Base-by-base conservation (phyloP, 2,888 invertebrate genomes). In the Hypomecis atomaria region DNA sequence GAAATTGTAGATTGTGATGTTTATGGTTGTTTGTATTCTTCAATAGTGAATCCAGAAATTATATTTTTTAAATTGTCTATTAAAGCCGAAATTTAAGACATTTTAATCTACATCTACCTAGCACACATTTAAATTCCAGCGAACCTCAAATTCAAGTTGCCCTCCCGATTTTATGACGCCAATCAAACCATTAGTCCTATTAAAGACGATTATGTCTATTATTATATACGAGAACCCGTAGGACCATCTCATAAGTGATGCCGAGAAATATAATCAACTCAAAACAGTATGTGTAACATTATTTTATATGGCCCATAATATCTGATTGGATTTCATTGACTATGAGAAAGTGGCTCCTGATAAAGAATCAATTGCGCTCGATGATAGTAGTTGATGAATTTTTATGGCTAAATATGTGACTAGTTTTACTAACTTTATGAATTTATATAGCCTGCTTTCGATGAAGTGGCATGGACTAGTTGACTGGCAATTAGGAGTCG, bases 101-200 rank as follows among this genome's bases (percentile, higher is more conserved):
- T n/a, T 23, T 23, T 23, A 23, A 23, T 23, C 23, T 23, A 23
- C 23, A 23, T 42, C 9, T 44, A 50, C 23, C 58, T 55, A 37
- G 71, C 38, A 61, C 58, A 5, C n/a, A 64, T 8, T 7, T 13
- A 43, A 8, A 45, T 13, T 11, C 38, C 43, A 34, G 36, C 42
- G 23, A 60, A 53, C 55, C 45, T 54, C 37, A 40, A 54, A 59
- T 59, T 60, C 55, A 62, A 61, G 56, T 56, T 55, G 53, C 59
- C 77, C 78, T 78, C 71, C 75, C 66, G 78, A 81, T 87, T 88
- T 88, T 88, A 89, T 79, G 84, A 85, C 82, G 80, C 81, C 85
- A 85, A 89, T 89, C 84, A 87, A 82, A 71, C 81, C 74, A 87
- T 87, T 87, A 87, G 74, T 71, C 83, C 83, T 85, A 87, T 88